Percentiles rank a stretch among this genome's conserved stretches.
Conservation (phyloP, 2,888 invertebrate genomes). For the Rhorus exstirpatorius region DNA sequence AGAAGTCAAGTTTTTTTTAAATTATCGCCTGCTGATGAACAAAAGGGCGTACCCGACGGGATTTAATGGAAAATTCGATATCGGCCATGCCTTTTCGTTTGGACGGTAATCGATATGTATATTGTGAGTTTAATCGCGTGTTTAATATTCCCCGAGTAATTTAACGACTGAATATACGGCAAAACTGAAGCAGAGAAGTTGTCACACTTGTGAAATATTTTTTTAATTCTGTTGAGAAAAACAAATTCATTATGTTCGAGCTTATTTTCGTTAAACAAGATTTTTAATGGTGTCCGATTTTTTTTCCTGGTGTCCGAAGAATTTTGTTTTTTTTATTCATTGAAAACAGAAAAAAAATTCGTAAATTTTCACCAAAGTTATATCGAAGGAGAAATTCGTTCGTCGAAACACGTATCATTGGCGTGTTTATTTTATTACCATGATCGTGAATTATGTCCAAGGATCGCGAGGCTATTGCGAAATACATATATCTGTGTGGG, state of each 20-base stretch:
- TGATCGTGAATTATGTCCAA: slow-evolving; percentile 31
- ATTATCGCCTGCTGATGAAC: background rate
- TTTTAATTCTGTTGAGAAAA: background rate
- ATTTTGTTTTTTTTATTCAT: slow-evolving; percentile 2
- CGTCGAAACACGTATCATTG: background rate
- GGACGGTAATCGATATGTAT: background rate
- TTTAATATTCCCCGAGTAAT: slow-evolving; percentile 10
- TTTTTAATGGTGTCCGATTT: background rate
- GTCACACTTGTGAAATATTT: slow-evolving; percentile 4
- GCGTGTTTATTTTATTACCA: slow-evolving; percentile 18
- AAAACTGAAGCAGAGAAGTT: slow-evolving; percentile 13
- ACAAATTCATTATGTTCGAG: background rate
- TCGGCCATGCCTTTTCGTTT: background rate
- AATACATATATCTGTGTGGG: slow-evolving; percentile 1
- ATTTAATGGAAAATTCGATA: background rate
- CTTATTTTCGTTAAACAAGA: background rate
- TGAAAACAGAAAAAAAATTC: background rate
- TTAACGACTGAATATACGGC: slow-evolving; percentile 30
- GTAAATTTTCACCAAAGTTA: background rate
- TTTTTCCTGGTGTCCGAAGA: background rate
- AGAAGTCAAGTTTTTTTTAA: background rate
- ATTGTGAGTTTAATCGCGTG: slow-evolving; percentile 2
- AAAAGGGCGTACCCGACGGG: background rate
- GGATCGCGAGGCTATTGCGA: slow-evolving; percentile 11
- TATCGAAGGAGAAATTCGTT: slow-evolving; percentile 15